Evolutionary conservation across 2,113 vertebrate species (phyloP), one percentile per base, ranked within the genome.

Genomic region (Limanda limanda): DNA sequence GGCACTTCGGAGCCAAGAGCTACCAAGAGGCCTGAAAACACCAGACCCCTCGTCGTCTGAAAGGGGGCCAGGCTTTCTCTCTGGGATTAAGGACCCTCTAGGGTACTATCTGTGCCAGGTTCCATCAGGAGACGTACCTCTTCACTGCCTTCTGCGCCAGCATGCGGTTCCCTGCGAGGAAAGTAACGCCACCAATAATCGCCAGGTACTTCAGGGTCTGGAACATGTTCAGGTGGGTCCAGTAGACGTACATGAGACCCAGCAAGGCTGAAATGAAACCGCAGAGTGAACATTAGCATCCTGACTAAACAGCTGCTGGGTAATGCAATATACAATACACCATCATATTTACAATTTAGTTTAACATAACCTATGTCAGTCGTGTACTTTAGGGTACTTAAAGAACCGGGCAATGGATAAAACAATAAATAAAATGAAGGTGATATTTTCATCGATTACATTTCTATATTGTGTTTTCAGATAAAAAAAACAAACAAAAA

Each of bases 181-280:
- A 99, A 0, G 98, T 99, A 76, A 99, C 72, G 2, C 94, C 95
- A 37, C 98, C 97, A 45, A 99, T 91, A 88, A 99, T 95, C 64
- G 98, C 97, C 93, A 99, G 94, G 91, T 99, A 99, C 92, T 99
- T 98, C 81, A 99, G 93, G 13, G 98, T 99, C 93, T 99, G 98
- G 94, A 99, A 99, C 98, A 99, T 99, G 95, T 99, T 95, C 77
- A 99, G 96, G 57, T 98, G 97, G 85, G 97, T 99, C 98, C 98
- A 99, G 92, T 99, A 99, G 70, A 99, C 91, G 23, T 99, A 99
- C 98, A 99, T 98, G 71, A 99, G 95, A 45, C 96, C 98, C 87
- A 99, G 89, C 96, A 97, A 95, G 13, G 97, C 98, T 99, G 89
- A 31, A 74, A 82, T 0, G 42, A 75, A 54, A 81, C 3, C 48